A percentile compares a stretch with the other conserved stretches of the same genome.
These are phyloP conservation scores for Caracal caracal DNA, from an alignment of 2,113 vertebrate genomes.

Conservation along the genomic window DNA sequence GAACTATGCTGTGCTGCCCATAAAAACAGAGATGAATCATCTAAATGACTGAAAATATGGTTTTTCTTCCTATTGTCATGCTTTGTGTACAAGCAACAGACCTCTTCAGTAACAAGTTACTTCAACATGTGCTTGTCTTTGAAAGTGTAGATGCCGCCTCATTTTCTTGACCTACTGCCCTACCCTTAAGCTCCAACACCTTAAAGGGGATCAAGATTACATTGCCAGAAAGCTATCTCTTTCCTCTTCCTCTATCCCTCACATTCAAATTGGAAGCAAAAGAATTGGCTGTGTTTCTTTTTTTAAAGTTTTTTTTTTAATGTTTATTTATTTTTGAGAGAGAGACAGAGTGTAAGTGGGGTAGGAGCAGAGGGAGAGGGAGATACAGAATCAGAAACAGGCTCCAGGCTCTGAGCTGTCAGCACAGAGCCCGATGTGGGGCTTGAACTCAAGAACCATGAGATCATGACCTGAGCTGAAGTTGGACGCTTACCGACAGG, in stretches of 20 bases:
- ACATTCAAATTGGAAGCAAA: neutral
- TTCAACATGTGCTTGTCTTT: neutral
- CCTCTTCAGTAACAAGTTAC: neutral
- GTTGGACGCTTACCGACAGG: no score
- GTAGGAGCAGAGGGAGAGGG: no score
- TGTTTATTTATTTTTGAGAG: no score
- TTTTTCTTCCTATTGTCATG: conserved; percentile 65
- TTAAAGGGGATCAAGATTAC: neutral
- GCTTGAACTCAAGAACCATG: no score
- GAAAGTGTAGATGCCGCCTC: neutral
- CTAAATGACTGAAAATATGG: conserved; percentile 75
- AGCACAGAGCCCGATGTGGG: no score
- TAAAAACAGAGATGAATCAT: conserved; percentile 84
- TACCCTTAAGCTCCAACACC: neutral
- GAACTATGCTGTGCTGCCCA: conserved; percentile 77
- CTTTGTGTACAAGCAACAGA: neutral
- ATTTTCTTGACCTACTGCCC: neutral
- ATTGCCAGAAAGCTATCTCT: neutral
- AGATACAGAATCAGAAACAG: no score
- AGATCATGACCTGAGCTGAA: no score
- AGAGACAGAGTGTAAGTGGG: no score
- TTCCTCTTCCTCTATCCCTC: neutral
- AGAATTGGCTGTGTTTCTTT: neutral
- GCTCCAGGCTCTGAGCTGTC: no score
- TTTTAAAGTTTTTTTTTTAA: no score